Evolutionary conservation across 2,113 vertebrate genomes (phyloP).

Genomic region (Erpornis zantholeuca): DNA sequence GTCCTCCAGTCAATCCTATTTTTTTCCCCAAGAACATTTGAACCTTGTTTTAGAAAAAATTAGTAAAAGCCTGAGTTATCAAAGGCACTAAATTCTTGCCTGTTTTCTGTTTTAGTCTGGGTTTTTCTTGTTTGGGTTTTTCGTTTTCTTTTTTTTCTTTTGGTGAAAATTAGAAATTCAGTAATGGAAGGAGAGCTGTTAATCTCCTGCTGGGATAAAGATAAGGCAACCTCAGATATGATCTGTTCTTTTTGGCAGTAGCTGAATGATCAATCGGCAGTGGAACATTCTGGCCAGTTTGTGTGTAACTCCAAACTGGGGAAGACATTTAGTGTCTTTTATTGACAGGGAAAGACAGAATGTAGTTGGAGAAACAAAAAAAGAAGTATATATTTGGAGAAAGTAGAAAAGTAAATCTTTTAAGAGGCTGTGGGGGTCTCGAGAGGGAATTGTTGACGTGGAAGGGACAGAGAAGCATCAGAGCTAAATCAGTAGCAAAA

Average conservation of each 20-base stretch:
- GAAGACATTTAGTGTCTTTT: neutral
- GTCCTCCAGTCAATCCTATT: neutral
- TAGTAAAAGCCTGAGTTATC: neutral
- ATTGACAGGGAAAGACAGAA: neutral
- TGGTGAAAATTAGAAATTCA: neutral
- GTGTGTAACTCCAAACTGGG: neutral
- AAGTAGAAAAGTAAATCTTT: neutral
- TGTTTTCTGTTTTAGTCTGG: neutral
- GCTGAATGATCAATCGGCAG: neutral
- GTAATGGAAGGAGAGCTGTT: neutral
- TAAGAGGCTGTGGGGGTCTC: neutral
- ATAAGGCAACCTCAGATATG: neutral
- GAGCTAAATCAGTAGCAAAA: neutral
- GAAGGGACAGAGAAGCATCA: neutral
- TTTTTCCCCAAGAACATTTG: neutral
- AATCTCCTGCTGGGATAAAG: neutral
- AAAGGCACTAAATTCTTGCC: neutral
- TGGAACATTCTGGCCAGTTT: neutral
- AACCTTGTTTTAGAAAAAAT: neutral
- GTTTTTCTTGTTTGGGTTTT: rapidly evolving
- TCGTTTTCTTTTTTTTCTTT: neutral
- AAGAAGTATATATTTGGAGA: neutral
- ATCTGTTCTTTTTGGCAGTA: neutral
- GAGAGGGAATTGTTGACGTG: neutral
- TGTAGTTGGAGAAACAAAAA: neutral